phyloP scores from a whole-genome alignment of 2,797 vertebrate species.

The Leucoraja ocellata region DNA sequence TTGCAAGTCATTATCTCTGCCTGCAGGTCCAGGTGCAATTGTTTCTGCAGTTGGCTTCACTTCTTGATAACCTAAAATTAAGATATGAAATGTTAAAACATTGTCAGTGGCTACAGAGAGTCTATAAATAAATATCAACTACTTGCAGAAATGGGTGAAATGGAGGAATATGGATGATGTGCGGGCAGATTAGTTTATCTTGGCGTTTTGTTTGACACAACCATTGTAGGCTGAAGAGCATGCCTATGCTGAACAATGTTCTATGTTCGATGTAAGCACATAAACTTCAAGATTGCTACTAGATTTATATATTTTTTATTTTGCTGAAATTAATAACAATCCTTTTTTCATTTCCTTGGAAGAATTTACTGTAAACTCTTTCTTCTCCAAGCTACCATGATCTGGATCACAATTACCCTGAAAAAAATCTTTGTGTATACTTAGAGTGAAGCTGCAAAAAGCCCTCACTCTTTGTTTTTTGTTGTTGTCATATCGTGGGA shows the following conservation, averaged over 20 bases:
- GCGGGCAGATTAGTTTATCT: too few species aligned
- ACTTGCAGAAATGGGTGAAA: too few species aligned
- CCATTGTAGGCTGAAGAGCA: too few species aligned
- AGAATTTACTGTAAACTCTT: neutral
- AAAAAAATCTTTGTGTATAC: neutral
- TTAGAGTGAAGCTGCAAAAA: neutral
- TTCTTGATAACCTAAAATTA: constrained; percentile 23
- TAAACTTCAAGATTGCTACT: neutral
- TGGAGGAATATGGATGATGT: too few species aligned
- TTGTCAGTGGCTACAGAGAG: neutral
- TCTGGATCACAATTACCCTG: neutral
- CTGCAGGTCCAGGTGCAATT: neutral
- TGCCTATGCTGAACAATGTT: too few species aligned
- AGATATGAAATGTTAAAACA: neutral
- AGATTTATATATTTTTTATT: neutral
- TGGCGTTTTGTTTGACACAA: too few species aligned
- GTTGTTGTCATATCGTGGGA: neutral
- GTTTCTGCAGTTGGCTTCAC: neutral
- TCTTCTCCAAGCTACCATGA: neutral
- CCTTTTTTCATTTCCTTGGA: neutral
- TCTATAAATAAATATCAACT: neutral
- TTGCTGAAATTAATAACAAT: neutral
- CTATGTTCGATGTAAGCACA: neutral
- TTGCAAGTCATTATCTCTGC: neutral
- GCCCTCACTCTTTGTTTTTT: neutral